Percentiles rank a stretch among this genome's conserved stretches.
Evolutionary conservation across 1,140 invertebrate species (phyloP).

Genomic region (Calosoma granatense): DNA sequence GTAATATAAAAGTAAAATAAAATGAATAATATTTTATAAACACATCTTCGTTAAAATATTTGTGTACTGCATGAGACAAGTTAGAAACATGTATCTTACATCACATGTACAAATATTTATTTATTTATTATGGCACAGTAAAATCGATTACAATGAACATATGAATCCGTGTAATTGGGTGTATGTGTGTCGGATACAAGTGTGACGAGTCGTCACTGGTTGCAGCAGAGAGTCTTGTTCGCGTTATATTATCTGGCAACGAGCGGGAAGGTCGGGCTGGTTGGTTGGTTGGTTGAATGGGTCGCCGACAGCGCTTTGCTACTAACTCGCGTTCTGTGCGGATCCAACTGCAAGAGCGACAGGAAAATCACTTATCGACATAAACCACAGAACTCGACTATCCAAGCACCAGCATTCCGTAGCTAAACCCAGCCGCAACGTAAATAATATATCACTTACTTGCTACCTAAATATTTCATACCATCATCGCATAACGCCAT

Average conservation of each 20-base stretch:
- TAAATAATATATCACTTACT: no score
- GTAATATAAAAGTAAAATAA: no score
- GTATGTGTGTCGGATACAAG: background rate
- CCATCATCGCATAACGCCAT: no score
- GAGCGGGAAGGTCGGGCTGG: background rate
- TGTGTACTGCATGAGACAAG: no score
- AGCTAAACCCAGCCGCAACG: background rate
- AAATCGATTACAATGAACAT: no score
- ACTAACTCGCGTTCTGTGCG: background rate
- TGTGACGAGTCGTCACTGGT: background rate
- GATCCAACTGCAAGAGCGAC: background rate
- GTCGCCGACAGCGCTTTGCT: constrained; percentile 7
- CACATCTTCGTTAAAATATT: no score
- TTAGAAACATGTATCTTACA: no score
- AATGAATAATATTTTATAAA: no score
- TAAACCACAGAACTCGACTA: constrained; percentile 3
- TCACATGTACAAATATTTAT: no score
- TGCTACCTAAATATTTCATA: no score
- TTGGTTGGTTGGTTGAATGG: background rate
- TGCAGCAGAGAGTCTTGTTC: background rate
- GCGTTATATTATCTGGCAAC: constrained; percentile 5
- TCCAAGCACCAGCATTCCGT: no score
- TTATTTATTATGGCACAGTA: no score
- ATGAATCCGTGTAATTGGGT: background rate
- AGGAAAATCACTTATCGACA: constrained; percentile 4